These are phyloP conservation scores for Clarias pachynema DNA, from an alignment of 2,797 vertebrate genomes.

Conservation along the genomic window DNA sequence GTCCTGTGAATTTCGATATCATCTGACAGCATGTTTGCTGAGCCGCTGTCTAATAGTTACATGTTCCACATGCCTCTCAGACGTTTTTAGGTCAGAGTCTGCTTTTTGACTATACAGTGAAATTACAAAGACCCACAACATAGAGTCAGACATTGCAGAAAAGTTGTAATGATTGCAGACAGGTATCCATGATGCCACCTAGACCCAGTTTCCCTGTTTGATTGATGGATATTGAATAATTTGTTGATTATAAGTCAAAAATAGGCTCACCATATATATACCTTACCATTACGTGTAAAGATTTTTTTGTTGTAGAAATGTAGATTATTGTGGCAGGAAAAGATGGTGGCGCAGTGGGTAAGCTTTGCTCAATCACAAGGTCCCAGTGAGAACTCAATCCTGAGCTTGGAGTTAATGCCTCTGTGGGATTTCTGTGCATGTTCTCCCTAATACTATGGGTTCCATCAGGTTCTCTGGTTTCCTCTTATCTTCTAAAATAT, in stretches of 20 bases:
- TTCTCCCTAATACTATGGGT: neutral
- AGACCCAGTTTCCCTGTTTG: neutral
- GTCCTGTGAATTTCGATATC: constrained; percentile 43
- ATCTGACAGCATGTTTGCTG: constrained; percentile 43
- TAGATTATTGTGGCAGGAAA: neutral
- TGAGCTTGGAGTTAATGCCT: neutral
- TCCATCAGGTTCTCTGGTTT: neutral
- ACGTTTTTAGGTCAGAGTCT: constrained; percentile 6
- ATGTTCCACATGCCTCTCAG: neutral
- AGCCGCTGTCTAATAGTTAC: constrained; percentile 28
- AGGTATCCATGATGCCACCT: neutral
- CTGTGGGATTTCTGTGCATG: neutral
- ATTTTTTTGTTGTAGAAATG: neutral
- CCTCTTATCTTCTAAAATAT: neutral
- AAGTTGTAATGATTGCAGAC: neutral
- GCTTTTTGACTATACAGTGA: neutral
- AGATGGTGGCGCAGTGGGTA: neutral
- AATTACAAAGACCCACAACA: neutral
- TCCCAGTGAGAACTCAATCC: neutral
- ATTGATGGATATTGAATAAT: neutral
- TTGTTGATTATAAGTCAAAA: neutral
- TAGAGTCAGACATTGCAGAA: neutral
- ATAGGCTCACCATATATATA: neutral
- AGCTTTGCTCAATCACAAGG: neutral
- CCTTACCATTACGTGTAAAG: neutral